Base-by-base conservation (phyloP, 2,113 vertebrate genomes). In the Pycnonotus jocosus region DNA sequence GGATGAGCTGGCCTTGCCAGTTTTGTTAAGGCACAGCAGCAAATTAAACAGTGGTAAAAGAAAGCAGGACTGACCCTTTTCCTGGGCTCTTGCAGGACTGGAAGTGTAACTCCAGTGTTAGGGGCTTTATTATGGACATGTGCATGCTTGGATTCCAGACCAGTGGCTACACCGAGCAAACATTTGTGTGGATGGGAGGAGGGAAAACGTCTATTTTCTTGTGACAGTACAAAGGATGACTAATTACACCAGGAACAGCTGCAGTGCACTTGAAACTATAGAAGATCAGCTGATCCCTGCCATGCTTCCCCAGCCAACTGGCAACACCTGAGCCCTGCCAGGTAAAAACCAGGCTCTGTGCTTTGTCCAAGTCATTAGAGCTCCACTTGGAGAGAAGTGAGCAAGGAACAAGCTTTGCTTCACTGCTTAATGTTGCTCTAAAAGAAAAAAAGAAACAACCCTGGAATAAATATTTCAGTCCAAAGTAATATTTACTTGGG, bases 41-140 rank as follows among this genome's bases (percentile, higher is more conserved):
- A 23, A 68, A 92, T 69, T 16, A 12, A 93, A 83, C 45, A 89
- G 82, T 58, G 37, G 71, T 66, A 86, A 70, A 93, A 87, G 57
- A 42, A 60, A 5, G 5, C 35, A 3, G 88, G 27, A 70, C 23
- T 45, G 81, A 90, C 37, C 6, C 18, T 18, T 69, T 44, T 33
- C 44, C 87, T 57, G 83, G 80, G 83, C 58, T 25, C 81, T 60
- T 80, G 81, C 11, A 30, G 84, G 81, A 42, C 86, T 35, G 81
- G 57, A 85, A 90, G 89, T 65, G 88, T 82, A 92, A 95, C 83
- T 30, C 91, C 81, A 94, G 24, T 3, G 10, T 94, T 28, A 7
- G 90, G 90, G 91, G 93, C 96, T 97, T 97, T 96, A 87, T 88
- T 74, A 62, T 35, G 69, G 31, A 74, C 93, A 94, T 9, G 53